Evolutionary conservation across 2,113 vertebrate genomes (phyloP).

Genomic region (Pholis gunnellus): DNA sequence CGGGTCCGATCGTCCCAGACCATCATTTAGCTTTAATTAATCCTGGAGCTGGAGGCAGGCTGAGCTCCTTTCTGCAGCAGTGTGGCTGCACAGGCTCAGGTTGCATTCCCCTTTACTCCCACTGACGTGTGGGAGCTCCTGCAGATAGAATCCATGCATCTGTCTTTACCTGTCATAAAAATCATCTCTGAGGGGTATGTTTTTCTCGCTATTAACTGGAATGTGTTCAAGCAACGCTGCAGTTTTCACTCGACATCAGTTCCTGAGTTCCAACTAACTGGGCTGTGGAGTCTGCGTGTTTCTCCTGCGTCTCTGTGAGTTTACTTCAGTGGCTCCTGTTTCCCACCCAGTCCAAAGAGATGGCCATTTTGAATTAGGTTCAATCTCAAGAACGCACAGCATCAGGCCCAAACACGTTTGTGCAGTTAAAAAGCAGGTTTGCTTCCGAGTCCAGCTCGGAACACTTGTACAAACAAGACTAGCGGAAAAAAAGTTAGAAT

Average conservation of each 20-base stretch:
- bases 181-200: neutral
- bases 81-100: conserved; percentile 60
- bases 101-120: conserved; percentile 53
- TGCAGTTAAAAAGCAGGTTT: neutral
- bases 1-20: conserved; percentile 12
- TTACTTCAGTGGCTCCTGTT: neutral
- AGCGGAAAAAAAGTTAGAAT: neutral
- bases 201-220: neutral
- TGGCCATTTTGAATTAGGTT: neutral
- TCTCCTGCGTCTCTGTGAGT: neutral
- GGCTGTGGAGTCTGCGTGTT: neutral
- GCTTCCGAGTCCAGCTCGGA: neutral
- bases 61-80: conserved; percentile 14
- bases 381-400: neutral
- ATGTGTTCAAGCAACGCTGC: neutral
- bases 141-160: conserved; percentile 44
- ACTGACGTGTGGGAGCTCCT: conserved; percentile 41
- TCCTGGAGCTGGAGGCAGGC: conserved; percentile 24
- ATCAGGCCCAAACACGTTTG: neutral
- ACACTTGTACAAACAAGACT: neutral
- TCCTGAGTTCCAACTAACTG: neutral
- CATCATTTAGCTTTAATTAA: conserved; percentile 67
- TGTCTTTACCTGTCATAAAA: conserved; percentile 19
- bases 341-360: neutral
- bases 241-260: neutral